Percentiles rank a stretch among this genome's conserved stretches.
Conservation (phyloP, 2,113 vertebrate species). For the Odobenus rosmarus region DNA sequence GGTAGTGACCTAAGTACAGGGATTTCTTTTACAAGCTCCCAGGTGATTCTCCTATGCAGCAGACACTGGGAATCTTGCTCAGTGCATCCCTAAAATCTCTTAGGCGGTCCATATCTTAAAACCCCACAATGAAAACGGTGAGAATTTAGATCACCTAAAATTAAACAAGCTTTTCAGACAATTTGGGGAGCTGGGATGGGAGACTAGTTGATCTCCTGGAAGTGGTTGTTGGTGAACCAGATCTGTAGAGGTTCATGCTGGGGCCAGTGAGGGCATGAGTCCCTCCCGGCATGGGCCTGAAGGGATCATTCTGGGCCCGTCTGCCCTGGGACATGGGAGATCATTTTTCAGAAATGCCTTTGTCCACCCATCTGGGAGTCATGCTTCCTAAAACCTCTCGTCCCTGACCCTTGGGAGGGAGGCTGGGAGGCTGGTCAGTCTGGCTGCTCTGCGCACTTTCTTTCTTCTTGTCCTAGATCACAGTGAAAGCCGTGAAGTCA, state of each 20-base stretch:
- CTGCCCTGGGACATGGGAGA: background rate
- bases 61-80: background rate
- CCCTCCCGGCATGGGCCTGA: background rate
- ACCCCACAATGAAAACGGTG: background rate
- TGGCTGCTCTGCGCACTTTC: background rate
- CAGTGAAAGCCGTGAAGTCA: constrained; percentile 82
- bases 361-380: background rate
- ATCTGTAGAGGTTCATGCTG: background rate
- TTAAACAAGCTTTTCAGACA: background rate
- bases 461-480: constrained; percentile 80
- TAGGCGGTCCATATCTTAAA: background rate
- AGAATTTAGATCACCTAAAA: background rate
- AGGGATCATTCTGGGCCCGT: background rate
- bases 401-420: background rate
- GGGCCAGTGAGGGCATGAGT: background rate
- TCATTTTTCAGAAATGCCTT: constrained; percentile 35
- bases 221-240: background rate
- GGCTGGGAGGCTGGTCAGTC: background rate
- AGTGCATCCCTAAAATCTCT: background rate
- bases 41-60: background rate
- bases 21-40: background rate
- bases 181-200: background rate
- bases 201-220: background rate
- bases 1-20: background rate
- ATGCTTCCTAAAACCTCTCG: background rate